Evolutionary conservation across 2,797 vertebrate species (phyloP).

Genomic region (Sebastes variabilis): DNA sequence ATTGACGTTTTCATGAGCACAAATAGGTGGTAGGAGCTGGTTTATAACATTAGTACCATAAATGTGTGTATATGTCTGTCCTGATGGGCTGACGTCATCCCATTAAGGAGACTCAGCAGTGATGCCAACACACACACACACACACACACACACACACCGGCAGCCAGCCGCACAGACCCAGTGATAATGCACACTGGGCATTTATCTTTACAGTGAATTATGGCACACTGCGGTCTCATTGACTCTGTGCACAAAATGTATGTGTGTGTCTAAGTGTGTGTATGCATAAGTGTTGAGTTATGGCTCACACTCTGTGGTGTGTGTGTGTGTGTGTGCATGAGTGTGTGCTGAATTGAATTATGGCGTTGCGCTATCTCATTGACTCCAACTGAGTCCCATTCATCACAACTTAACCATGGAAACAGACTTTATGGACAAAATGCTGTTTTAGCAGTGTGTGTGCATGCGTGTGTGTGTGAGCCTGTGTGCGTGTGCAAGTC

Average conservation of each 20-base stretch:
- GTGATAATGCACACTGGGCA: constrained; percentile 71
- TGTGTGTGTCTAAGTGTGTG: constrained; percentile 54
- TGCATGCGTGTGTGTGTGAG: not conserved
- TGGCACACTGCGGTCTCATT: constrained; percentile 64
- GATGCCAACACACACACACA: constrained; percentile 7
- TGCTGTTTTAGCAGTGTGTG: constrained; percentile 65
- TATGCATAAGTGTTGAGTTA: constrained; percentile 64
- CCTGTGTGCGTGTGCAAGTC: not conserved
- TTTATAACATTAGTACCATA: constrained; percentile 9
- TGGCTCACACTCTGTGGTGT: constrained; percentile 19
- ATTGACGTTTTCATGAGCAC: not conserved
- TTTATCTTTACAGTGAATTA: constrained; percentile 76
- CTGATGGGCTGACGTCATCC: constrained; percentile 40
- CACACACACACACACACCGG: constrained; percentile 4
- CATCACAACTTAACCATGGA: constrained; percentile 79
- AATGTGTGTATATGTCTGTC: constrained; percentile 9
- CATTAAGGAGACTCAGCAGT: constrained; percentile 11
- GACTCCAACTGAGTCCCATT: constrained; percentile 75
- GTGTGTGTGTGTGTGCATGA: constrained; percentile 6
- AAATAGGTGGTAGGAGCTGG: not conserved
- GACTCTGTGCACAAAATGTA: constrained; percentile 58
- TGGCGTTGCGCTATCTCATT: constrained; percentile 73
- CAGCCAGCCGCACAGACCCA: constrained; percentile 12
- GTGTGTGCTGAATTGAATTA: constrained; percentile 72
- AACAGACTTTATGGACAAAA: constrained; percentile 74